Evolutionary conservation across 1,140 invertebrate species (phyloP), one percentile per base, ranked within the genome.

Genomic region (Globodera rostochiensis): DNA sequence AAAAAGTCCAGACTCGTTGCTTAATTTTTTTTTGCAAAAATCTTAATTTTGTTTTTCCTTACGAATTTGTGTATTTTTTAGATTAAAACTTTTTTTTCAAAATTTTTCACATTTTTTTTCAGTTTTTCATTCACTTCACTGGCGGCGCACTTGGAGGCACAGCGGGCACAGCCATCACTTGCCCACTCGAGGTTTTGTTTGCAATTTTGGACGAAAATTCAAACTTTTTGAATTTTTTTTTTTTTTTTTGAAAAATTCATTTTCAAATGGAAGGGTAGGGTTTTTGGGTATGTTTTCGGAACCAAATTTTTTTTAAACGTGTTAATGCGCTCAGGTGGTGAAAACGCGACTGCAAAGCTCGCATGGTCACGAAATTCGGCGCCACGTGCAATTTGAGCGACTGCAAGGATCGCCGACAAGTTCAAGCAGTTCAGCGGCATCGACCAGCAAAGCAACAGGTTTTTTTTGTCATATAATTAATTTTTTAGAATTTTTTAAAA

Each of bases 301-400:
- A 53, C 8, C 53, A 15, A 9, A 15, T 60, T 57, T 76, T 15
- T 75, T 6, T 15, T 11, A 21, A 50, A 15, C 45, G 9, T 19
- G 6, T n/a, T 15, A 8, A 46, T 50, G 50, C 21, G 50, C 53
- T 76, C 1, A 76, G 74, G 97, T 99, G 78, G 95, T 99, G 6
- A 99, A 99, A 91, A 99, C 97, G 4, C 93, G 97, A 71, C 92
- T 98, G 77, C 97, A 99, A 90, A 98, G 83, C 46, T 85, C 83
- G 45, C 50, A 57, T 53, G 83, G 71, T 1, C 71, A 50, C 46
- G 73, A 79, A 69, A 25, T 36, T 3, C 47, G n/a, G 36, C 36
- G 36, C 36, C 36, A 36, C 36, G 36, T 64, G 57, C 15, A 15
- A 53, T 11, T 13, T 1, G 9, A 53, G 53, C 53, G 53, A 15